These are phyloP conservation scores for Gasterosteus aculeatus DNA, from an alignment of 2,113 vertebrate genomes.

Conservation along the genomic window DNA sequence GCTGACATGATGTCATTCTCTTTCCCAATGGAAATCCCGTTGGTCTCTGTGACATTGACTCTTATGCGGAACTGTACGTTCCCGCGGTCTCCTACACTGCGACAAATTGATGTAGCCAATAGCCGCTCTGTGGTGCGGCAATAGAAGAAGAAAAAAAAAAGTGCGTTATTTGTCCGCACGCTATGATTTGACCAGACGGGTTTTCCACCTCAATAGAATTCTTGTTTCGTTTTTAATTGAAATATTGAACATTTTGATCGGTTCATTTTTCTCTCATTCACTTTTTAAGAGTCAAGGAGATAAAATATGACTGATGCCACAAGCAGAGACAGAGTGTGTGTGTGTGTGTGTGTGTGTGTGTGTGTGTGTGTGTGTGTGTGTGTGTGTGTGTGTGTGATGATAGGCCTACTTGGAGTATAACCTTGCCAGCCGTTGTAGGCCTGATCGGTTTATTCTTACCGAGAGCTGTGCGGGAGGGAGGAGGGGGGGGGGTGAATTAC, in stretches of 20 bases:
- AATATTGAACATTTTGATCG: not conserved
- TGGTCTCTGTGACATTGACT: slow-evolving; percentile 79
- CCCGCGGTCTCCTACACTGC: slow-evolving; percentile 67
- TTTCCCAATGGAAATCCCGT: slow-evolving; percentile 33
- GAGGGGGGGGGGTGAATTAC: not conserved
- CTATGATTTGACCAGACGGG: not conserved
- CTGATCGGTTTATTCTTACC: slow-evolving; percentile 74
- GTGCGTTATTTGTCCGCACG: not conserved
- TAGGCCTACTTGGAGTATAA: slow-evolving; percentile 63
- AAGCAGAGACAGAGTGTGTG: not conserved
- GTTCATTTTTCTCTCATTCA: not conserved
- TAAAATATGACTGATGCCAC: not conserved
- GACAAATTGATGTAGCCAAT: slow-evolving; percentile 67
- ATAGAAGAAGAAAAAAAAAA: not conserved
- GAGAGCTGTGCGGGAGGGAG: slow-evolving; percentile 25
- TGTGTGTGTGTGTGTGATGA: slow-evolving; percentile 23
- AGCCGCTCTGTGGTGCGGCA: slow-evolving; percentile 12
- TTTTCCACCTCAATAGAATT: not conserved
- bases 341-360: slow-evolving; percentile 3
- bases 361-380: slow-evolving; percentile 7
- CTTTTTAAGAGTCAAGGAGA: not conserved
- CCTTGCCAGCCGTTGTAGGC: slow-evolving; percentile 66
- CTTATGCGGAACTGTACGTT: slow-evolving; percentile 73
- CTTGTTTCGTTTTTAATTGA: not conserved
- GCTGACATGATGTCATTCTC: slow-evolving; percentile 48